phyloP scores from a whole-genome alignment of 2,888 invertebrate genomes.

The Tyria jacobaeae region DNA sequence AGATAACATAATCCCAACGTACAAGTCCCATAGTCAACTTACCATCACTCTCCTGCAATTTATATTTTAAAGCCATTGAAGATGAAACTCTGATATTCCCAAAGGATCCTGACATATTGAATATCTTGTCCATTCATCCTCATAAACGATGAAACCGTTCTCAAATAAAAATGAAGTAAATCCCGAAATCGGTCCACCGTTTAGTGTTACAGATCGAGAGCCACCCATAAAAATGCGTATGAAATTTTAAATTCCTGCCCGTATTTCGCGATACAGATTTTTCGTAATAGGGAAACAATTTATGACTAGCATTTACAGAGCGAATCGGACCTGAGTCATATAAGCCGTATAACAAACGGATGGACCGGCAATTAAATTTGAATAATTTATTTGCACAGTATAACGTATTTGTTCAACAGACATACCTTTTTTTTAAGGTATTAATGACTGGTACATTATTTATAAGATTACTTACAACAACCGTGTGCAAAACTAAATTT shows the following conservation, averaged over 20 bases:
- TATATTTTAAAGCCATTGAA: conserved; percentile 11
- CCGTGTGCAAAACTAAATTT: no score
- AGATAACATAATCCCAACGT: no score
- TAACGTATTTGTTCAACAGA: background rate
- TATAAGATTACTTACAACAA: no score
- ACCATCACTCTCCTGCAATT: background rate
- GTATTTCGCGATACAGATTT: background rate
- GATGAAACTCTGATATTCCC: conserved; percentile 3
- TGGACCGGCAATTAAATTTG: background rate
- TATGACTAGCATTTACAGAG: background rate
- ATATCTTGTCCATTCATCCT: background rate
- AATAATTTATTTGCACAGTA: background rate
- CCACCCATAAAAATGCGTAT: conserved; percentile 5
- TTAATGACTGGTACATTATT: no score
- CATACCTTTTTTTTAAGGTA: background rate
- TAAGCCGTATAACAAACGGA: background rate
- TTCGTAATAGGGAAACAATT: background rate
- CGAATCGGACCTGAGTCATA: background rate
- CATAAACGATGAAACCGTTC: conserved; percentile 18
- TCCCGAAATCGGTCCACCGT: conserved; percentile 10
- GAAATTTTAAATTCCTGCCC: conserved; percentile 5
- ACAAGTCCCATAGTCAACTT: no score
- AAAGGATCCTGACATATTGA: conserved; percentile 12
- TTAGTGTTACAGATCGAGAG: conserved; percentile 10
- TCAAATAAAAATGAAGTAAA: conserved; percentile 15